Percentiles rank a stretch among this genome's conserved stretches.
Conservation (phyloP, 2,888 invertebrate genomes). For the Epirrhoe alternata region DNA sequence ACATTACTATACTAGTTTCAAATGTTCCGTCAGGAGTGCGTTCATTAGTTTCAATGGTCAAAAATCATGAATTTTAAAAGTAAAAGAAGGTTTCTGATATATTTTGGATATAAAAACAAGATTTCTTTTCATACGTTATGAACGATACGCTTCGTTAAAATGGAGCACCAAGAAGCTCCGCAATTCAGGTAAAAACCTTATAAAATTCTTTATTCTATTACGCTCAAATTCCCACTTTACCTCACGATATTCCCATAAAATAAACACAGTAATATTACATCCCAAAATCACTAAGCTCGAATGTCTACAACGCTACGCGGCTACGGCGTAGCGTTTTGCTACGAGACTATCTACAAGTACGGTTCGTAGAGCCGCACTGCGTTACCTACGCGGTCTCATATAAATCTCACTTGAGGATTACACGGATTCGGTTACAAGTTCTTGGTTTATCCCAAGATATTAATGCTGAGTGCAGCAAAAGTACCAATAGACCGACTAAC, state of each 20-base stretch:
- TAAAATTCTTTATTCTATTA: constrained; percentile 44
- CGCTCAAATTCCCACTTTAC: constrained; percentile 44
- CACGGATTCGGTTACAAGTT: constrained; percentile 71
- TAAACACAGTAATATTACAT: constrained; percentile 53
- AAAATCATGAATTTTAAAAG: background rate
- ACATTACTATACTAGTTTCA: too few relatives aligned
- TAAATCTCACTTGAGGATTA: constrained; percentile 75
- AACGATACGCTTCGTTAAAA: constrained; percentile 31
- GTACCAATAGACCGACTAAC: constrained; percentile 57
- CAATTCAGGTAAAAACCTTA: constrained; percentile 42
- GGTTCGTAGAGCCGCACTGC: constrained; percentile 66
- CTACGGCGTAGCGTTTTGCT: constrained; percentile 54
- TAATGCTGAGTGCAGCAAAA: constrained; percentile 66
- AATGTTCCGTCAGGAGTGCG: too few relatives aligned
- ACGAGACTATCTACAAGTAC: constrained; percentile 46
- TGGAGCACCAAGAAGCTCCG: constrained; percentile 37
- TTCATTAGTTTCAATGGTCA: too few relatives aligned
- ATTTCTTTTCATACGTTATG: constrained; percentile 10
- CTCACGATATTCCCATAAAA: constrained; percentile 46
- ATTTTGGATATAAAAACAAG: background rate
- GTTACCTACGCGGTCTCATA: constrained; percentile 70
- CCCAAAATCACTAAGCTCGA: constrained; percentile 58
- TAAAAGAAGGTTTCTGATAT: background rate
- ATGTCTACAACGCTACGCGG: constrained; percentile 57
- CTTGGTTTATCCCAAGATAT: constrained; percentile 67